phyloP scores from a whole-genome alignment of 1,140 invertebrate genomes.

The Drosophila takahashii region DNA sequence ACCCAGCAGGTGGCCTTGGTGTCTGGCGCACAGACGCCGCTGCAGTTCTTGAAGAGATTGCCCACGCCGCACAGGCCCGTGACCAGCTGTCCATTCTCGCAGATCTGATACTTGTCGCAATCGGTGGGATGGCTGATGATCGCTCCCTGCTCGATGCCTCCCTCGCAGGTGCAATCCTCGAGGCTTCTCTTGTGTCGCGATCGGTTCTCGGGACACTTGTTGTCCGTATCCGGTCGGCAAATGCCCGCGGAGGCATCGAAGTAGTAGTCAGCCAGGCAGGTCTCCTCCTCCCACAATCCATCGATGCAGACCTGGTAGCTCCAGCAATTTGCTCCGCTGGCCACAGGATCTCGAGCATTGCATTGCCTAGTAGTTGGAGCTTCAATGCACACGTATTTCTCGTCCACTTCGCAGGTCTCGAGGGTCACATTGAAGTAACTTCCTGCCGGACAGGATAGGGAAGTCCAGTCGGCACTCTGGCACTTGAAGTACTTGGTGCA shows the following conservation, averaged over 20 bases:
- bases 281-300: conserved; percentile 47
- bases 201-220: conserved; percentile 50
- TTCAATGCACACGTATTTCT: conserved; percentile 22
- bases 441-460: conserved; percentile 22
- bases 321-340: conserved; percentile 39
- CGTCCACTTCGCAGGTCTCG: conserved; percentile 9
- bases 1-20: conserved; percentile 55
- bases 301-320: conserved; percentile 48
- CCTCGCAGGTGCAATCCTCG: conserved; percentile 42
- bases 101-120: conserved; percentile 69
- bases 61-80: conserved; percentile 63
- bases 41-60: conserved; percentile 57
- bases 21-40: conserved; percentile 52
- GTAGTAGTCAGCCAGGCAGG: conserved; percentile 35
- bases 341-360: conserved; percentile 17
- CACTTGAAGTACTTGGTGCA: conserved; percentile 57
- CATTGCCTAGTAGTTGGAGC: conserved; percentile 2
- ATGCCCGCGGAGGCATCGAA: conserved; percentile 37
- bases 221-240: conserved; percentile 35
- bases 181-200: conserved; percentile 42
- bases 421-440: conserved; percentile 17
- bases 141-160: conserved; percentile 46
- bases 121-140: conserved; percentile 58
- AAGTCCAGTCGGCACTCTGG: conserved; percentile 38
- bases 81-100: conserved; percentile 44